These are phyloP conservation scores for Aplidium turbinatum DNA, from an alignment of 23 tunicate species.

Conservation along the genomic window DNA sequence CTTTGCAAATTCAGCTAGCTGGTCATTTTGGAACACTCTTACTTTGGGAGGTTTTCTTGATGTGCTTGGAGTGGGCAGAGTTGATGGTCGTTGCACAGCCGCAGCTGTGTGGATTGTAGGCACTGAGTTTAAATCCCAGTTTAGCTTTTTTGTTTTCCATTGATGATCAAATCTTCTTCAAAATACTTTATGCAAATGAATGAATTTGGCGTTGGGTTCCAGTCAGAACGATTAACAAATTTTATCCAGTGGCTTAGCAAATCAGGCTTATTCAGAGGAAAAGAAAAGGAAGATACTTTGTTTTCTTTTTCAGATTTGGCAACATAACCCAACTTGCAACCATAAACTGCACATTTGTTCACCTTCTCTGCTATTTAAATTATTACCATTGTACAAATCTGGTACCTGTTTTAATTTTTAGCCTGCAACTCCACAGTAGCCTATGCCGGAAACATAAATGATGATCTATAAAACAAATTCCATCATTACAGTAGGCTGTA, in stretches of 20 bases:
- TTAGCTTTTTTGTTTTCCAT: slow-evolving; percentile 21
- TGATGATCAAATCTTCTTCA: slow-evolving; percentile 9
- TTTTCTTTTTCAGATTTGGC: no score
- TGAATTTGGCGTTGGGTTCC: slow-evolving; percentile 11
- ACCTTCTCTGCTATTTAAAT: no score
- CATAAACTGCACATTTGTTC: no score
- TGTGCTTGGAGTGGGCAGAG: slow-evolving; percentile 7
- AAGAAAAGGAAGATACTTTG: slow-evolving; percentile 6
- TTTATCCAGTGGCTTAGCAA: not conserved
- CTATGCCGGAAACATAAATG: no score
- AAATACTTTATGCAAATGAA: slow-evolving; percentile 9
- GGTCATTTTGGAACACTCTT: slow-evolving; percentile 17
- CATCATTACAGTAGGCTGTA: no score
- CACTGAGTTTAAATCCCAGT: not conserved
- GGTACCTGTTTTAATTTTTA: no score
- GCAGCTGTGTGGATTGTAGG: not conserved
- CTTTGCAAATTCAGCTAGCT: not conserved
- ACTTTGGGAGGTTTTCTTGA: slow-evolving; percentile 8
- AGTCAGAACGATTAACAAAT: slow-evolving; percentile 3
- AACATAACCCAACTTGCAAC: no score
- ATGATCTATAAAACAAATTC: no score
- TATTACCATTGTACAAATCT: no score
- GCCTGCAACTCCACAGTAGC: no score
- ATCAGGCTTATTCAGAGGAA: slow-evolving; percentile 12
- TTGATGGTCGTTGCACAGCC: slow-evolving; percentile 22